These are phyloP conservation scores for Heliocidaris erythrogramma DNA, from an alignment of 35 echinoderm and acorn worm genomes.

Conservation along the genomic window DNA sequence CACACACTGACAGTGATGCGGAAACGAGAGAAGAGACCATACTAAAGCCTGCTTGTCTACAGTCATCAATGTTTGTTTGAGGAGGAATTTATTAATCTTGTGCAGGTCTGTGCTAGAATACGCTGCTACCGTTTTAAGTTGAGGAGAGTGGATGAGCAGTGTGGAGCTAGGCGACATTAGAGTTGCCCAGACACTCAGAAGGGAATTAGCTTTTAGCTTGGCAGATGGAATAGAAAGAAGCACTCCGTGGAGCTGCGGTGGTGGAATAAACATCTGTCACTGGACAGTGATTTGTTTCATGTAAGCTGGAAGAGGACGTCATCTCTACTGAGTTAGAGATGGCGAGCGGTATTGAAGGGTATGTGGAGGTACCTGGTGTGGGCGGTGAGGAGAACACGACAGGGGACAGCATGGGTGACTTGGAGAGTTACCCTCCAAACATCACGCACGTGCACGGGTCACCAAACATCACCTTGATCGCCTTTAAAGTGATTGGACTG, in stretches of 20 bases:
- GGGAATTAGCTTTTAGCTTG: not conserved
- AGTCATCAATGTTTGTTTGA: not conserved
- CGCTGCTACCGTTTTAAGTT: not conserved
- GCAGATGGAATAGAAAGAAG: not conserved
- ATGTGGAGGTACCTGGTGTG: not conserved
- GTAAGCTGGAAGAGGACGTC: conserved; percentile 8
- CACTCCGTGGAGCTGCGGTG: not conserved
- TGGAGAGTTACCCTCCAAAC: not conserved
- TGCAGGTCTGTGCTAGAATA: not conserved
- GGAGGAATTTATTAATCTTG: conserved; percentile 15
- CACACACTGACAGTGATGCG: not conserved
- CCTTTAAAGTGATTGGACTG: conserved; percentile 54
- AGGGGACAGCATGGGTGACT: not conserved
- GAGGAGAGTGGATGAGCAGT: not conserved
- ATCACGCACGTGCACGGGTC: not conserved
- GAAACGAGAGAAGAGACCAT: not conserved
- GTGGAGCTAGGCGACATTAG: not conserved
- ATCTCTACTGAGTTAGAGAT: conserved; percentile 18
- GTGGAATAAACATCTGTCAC: not conserved
- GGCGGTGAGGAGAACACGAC: not conserved
- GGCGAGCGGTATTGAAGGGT: conserved; percentile 28
- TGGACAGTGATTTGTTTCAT: conserved; percentile 27
- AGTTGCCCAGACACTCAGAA: not conserved
- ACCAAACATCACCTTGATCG: conserved; percentile 35
- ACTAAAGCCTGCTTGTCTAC: conserved; percentile 12